Evolutionary conservation across 2,888 invertebrate species (phyloP), one percentile per base, ranked within the genome.

Genomic region (Agriopis leucophaearia): DNA sequence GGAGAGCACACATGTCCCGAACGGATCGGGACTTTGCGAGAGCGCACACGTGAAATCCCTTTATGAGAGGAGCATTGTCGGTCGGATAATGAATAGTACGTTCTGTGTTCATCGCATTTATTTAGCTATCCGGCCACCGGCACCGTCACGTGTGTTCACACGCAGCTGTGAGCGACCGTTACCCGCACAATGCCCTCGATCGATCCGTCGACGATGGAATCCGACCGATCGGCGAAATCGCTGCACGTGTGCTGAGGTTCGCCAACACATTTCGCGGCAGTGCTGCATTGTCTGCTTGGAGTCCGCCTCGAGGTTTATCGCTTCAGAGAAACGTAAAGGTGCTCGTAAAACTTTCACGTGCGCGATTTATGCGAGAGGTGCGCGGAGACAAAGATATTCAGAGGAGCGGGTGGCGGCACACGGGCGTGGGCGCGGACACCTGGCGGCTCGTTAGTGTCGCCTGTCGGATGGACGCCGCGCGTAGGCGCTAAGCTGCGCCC

Each of bases 121-220:
- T 92, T 93, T 93, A 93, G 92, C 92, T 92, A 93, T 92, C 92
- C 89, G 88, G 91, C 92, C 88, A 90, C 90, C 90, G 91, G 89
- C 88, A 78, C 86, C 87, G 88, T 91, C 92, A 91, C 92, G 91
- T 92, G 92, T 89, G 88, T 85, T 86, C 86, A 82, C 83, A 85
- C 91, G 93, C 94, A 93, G 93, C 93, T 93, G 93, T 90, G 91
- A 87, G 88, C 89, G 88, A 93, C 94, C 93, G 93, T 94, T 93
- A 93, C 90, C 88, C 91, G 92, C 92, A 92, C 93, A 92, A 92
- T 93, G 92, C 89, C 93, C 93, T 91, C 92, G 90, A 92, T 93
- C 92, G 92, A 92, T 91, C 87, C 89, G 82, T 87, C 85, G 87
- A 79, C 87, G 89, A 90, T 87, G 90, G 90, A 89, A 91, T 91